Evolutionary conservation across 2,888 invertebrate species (phyloP).

Genomic region (Clistopyga incitator): DNA sequence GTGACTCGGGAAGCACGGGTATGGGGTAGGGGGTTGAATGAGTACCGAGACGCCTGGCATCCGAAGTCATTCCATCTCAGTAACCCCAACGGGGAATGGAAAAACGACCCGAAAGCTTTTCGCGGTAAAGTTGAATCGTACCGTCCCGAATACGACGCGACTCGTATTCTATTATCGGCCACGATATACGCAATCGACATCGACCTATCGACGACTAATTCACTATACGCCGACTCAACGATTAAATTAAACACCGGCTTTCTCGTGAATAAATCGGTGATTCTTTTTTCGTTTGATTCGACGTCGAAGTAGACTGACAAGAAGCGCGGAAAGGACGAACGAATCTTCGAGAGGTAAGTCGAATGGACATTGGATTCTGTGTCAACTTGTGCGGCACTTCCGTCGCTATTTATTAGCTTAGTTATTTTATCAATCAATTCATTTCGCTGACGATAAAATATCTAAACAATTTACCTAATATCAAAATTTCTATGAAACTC

Average conservation of each 20-base stretch:
- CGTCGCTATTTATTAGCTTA: too few species aligned
- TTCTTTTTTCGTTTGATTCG: neutral
- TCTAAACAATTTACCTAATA: too few species aligned
- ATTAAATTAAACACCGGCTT: conserved; percentile 4
- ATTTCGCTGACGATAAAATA: too few species aligned
- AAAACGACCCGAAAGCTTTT: conserved; percentile 62
- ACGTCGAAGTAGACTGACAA: neutral
- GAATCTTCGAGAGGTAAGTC: conserved; percentile 50
- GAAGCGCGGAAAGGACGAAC: conserved; percentile 58
- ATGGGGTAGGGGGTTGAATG: conserved; percentile 81
- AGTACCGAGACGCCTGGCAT: conserved; percentile 77
- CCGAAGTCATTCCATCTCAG: conserved; percentile 78
- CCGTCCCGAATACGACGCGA: conserved; percentile 8
- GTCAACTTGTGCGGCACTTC: neutral
- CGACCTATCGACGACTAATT: conserved; percentile 5
- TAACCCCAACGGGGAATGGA: conserved; percentile 67
- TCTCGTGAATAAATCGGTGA: conserved; percentile 33
- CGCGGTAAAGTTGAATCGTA: conserved; percentile 49
- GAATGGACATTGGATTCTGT: neutral
- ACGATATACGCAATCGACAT: neutral
- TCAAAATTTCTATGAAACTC: too few species aligned
- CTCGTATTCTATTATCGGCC: conserved; percentile 1
- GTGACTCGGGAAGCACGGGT: conserved; percentile 58
- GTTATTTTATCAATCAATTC: too few species aligned
- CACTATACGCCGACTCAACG: neutral